Evolutionary conservation across 2,113 vertebrate genomes (phyloP), one percentile per base, ranked within the genome.

Genomic region (Pterocles burchelli): DNA sequence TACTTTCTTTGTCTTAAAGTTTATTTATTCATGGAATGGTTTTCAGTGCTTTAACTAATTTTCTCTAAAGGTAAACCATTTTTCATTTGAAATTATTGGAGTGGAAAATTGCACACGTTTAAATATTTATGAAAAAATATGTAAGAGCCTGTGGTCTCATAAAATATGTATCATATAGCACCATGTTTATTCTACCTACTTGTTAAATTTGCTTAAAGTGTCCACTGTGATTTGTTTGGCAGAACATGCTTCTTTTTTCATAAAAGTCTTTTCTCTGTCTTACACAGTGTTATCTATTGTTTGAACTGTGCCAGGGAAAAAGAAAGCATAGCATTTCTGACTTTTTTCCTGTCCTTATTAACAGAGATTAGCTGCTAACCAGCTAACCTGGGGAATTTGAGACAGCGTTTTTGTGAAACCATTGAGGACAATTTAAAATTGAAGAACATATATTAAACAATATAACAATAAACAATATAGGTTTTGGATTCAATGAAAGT

Each of bases 1-100:
- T 36, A 9, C 73, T 75, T 86, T 63, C 25, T 77, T 85, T 94
- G 22, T 80, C 33, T 74, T 71, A 70, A 66, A 34, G 9, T 68
- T 93, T 62, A 29, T 73, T 63, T 81, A 55, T 78, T 85, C n/a
- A 22, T 76, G 28, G 9, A 83, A 48, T 41, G 13, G 7, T 55
- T 95, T 95, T 66, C 87, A 73, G 21, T 59, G 26, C 36, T 95
- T 82, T 84, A 82, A 61, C 54, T 83, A 81, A 96, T 95, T 97
- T 96, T 80, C 79, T 82, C 31, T 85, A 57, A 95, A 96, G 43
- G 46, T 90, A 94, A 92, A 95, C 68, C 34, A 77, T 68, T 84
- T 83, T 95, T 94, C 85, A 89, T 95, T 90, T 96, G 48, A 89
- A 96, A 73, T 97, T 96, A 97, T 92, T 97, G 95, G 93, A 97